phyloP scores from a whole-genome alignment of 2,797 vertebrate species.

The Onychomys leucogaster region DNA sequence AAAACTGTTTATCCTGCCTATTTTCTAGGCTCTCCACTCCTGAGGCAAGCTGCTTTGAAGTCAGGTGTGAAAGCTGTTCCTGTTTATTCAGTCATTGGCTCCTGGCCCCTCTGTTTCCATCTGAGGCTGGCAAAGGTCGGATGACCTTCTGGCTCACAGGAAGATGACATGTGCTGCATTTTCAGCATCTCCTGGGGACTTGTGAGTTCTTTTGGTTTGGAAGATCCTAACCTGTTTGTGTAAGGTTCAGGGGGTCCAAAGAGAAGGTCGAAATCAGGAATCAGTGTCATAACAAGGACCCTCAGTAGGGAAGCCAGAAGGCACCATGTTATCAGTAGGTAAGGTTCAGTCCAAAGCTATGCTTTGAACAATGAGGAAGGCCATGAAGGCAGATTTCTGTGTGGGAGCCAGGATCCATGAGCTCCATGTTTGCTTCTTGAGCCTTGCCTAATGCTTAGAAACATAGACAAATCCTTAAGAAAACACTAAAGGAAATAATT shows the following conservation, averaged over 20 bases:
- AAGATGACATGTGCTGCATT: background rate
- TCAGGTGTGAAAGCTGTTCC: conserved; percentile 39
- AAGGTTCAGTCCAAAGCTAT: background rate
- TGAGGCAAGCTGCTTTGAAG: conserved; percentile 11
- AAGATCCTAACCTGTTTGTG: background rate
- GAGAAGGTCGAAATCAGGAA: background rate
- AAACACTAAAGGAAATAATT: background rate
- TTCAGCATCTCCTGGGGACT: background rate
- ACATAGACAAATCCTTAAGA: background rate
- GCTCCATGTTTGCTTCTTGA: background rate
- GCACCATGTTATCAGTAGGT: rapidly evolving
- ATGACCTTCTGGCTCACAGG: conserved; percentile 22
- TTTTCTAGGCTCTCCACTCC: background rate
- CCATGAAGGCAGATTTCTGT: too few species aligned
- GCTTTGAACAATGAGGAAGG: background rate
- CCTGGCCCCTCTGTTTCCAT: background rate
- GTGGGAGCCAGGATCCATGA: rapidly evolving
- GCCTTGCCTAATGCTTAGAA: background rate
- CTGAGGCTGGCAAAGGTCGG: conserved; percentile 15
- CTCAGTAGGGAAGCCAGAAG: background rate
- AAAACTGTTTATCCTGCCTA: background rate
- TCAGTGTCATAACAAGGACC: background rate
- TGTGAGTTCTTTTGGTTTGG: background rate
- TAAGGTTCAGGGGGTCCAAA: too few species aligned
- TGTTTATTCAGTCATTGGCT: conserved; percentile 53